These are phyloP conservation scores for Holotrichia oblita DNA, from an alignment of 1,140 invertebrate species.

Conservation along the genomic window DNA sequence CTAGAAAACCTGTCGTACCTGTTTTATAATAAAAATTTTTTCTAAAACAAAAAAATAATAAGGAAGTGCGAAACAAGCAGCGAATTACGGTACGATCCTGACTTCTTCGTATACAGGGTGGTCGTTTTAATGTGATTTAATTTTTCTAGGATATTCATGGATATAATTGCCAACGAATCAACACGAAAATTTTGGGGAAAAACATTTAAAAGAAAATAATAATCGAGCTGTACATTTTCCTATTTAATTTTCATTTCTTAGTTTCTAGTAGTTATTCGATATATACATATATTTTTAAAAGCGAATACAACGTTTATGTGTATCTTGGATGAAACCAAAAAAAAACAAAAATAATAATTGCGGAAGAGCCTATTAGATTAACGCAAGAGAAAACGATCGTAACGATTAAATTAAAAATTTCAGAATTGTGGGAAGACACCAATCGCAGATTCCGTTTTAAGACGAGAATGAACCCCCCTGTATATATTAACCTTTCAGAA, in stretches of 20 bases:
- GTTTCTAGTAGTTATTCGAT: conserved; percentile 12
- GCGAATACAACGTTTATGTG: conserved; percentile 1
- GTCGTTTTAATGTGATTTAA: too few relatives aligned
- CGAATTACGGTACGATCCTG: background rate
- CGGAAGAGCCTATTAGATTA: too few relatives aligned
- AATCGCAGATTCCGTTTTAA: too few relatives aligned
- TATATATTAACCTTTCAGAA: too few relatives aligned
- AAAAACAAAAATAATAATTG: too few relatives aligned
- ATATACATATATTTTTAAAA: conserved; percentile 10
- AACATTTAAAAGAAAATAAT: background rate
- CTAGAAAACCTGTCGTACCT: conserved; percentile 19
- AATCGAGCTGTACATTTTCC: conserved; percentile 4
- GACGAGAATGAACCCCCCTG: too few relatives aligned
- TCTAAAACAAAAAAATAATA: background rate
- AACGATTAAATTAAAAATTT: too few relatives aligned
- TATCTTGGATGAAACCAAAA: background rate
- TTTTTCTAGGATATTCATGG: background rate
- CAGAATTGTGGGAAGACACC: too few relatives aligned
- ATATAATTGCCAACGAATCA: background rate
- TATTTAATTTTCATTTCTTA: background rate
- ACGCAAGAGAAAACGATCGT: too few relatives aligned
- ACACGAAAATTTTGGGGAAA: background rate
- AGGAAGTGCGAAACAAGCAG: background rate
- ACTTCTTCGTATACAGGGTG: too few relatives aligned
- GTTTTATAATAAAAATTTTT: background rate